These are phyloP conservation scores for Lonchura striata DNA, from an alignment of 2,113 vertebrate species.

Conservation along the genomic window DNA sequence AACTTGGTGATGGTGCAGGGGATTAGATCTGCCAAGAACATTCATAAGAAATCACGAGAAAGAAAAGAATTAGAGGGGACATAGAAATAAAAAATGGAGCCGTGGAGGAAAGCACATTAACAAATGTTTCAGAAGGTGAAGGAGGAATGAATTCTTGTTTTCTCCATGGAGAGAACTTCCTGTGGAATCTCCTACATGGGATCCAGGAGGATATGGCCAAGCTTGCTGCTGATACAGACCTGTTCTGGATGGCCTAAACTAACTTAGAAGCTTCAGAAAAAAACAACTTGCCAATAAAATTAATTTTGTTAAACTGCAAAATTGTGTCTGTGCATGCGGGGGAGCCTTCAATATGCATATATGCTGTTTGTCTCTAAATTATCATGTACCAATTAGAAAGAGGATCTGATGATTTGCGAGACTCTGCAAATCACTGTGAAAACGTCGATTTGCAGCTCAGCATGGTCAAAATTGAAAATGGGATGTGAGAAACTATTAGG, in stretches of 20 bases:
- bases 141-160: neutral
- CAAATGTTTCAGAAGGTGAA: neutral
- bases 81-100: neutral
- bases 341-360: neutral
- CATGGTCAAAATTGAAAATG: neutral
- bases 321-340: neutral
- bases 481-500: neutral
- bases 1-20: neutral
- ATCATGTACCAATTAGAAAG: neutral
- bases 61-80: neutral
- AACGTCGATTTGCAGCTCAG: neutral
- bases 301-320: neutral
- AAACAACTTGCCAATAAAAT: neutral
- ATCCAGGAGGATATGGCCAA: neutral
- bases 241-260: neutral
- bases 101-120: neutral
- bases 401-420: neutral
- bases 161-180: neutral
- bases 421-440: neutral
- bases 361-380: neutral
- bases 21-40: neutral
- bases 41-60: neutral
- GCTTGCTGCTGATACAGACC: neutral
- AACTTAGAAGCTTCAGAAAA: neutral
- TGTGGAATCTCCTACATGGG: neutral